These are phyloP conservation scores for Cantharis rustica DNA, from an alignment of 2,888 invertebrate species.

Conservation along the genomic window DNA sequence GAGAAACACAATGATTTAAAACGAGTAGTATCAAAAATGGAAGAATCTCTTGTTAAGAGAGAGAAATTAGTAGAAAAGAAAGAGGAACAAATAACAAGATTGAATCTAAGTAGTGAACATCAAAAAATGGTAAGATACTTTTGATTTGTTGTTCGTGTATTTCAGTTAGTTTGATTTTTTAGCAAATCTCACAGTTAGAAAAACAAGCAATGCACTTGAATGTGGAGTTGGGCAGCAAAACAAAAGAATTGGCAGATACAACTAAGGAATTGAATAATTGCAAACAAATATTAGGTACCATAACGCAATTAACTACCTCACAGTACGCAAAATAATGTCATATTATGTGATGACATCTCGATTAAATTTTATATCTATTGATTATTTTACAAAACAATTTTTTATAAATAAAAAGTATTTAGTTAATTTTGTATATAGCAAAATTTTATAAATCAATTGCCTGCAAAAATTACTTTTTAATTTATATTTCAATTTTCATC, in stretches of 20 bases:
- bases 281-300: slow-evolving; percentile 47
- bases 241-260: slow-evolving; percentile 42
- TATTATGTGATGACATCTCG: neutral
- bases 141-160: neutral
- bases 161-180: slow-evolving; percentile 26
- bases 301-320: slow-evolving; percentile 45
- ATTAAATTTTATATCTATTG: neutral
- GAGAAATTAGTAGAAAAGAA: slow-evolving; percentile 47
- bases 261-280: slow-evolving; percentile 41
- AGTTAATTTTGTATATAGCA: neutral
- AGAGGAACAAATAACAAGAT: slow-evolving; percentile 44
- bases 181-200: slow-evolving; percentile 46
- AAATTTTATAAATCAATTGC: neutral
- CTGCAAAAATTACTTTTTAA: neutral
- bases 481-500: no score
- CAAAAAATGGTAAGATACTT: slow-evolving; percentile 43
- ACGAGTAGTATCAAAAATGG: slow-evolving; percentile 42
- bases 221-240: slow-evolving; percentile 35
- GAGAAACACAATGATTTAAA: slow-evolving; percentile 43
- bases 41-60: slow-evolving; percentile 47
- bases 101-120: slow-evolving; percentile 41
- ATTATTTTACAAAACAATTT: neutral
- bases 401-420: neutral
- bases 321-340: slow-evolving; percentile 3
- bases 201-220: slow-evolving; percentile 38